Conservation (phyloP, 2,797 vertebrate genomes). For the Masticophis lateralis region DNA sequence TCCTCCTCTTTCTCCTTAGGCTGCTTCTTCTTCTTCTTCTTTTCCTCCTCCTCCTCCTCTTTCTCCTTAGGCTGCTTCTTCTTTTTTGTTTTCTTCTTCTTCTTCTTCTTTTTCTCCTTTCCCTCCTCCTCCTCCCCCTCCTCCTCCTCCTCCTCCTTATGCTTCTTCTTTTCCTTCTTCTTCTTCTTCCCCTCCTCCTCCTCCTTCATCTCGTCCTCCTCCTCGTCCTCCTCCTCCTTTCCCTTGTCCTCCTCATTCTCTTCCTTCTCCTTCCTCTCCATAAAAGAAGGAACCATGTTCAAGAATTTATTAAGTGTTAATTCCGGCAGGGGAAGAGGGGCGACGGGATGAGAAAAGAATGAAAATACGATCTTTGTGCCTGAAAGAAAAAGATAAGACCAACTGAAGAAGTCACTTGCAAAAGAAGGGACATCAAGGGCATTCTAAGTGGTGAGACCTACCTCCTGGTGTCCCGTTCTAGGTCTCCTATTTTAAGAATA, state of each 20-base stretch:
- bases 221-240: not conserved
- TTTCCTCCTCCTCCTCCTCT: too few species aligned
- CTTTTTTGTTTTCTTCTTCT: too few species aligned
- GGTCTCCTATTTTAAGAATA: not conserved
- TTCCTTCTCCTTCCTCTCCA: not conserved
- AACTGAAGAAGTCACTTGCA: not conserved
- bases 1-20: too few species aligned
- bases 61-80: too few species aligned
- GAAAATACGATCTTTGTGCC: not conserved
- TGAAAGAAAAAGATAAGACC: not conserved
- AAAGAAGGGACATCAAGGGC: not conserved
- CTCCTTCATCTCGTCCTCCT: too few species aligned
- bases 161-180: too few species aligned
- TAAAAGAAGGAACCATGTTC: not conserved
- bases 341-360: fast-evolving
- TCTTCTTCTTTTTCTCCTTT: too few species aligned
- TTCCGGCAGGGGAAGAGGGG: not conserved
- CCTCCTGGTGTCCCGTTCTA: not conserved
- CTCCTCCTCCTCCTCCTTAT: too few species aligned
- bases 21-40: too few species aligned
- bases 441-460: not conserved
- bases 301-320: not conserved
- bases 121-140: too few species aligned
- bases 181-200: not conserved
- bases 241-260: fast-evolving